Base-by-base conservation (phyloP, 2,113 vertebrate genomes). In the Nibea albiflora region DNA sequence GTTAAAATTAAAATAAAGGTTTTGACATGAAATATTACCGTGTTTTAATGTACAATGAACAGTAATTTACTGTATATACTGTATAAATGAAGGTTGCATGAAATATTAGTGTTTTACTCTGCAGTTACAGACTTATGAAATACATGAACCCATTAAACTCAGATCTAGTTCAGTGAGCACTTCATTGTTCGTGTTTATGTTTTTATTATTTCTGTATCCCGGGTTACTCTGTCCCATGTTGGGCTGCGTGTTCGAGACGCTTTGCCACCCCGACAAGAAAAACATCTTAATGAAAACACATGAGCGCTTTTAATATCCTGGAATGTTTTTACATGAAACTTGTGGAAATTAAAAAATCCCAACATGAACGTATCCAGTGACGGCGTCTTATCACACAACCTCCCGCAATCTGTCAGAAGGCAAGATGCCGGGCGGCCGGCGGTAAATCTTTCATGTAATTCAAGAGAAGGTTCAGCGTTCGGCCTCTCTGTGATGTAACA, bases 301-400 rank as follows among this genome's bases (percentile, higher is more conserved):
- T 4, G 47, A 24, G 60, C 12, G 11, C 46, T 26, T 58, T 58
- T 44, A 52, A 67, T 72, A 60, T 42, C 28, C 80, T 71, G 66
- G 66, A 77, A 72, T 78, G 73, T 72, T 77, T 83, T 71, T 14
- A n/a, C 9, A 44, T 26, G 15, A 39, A 58, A 58, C 4, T 2
- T 57, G 53, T 17, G 20, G 4, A 54, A 54, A 54, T n/a, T 4
- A 14, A 57, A 31, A 39, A 39, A 57, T 16, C 11, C 14, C 52
- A 58, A 26, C 42, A 28, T 16, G n/a, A 15, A 10, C 16, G n/a
- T 12, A 42, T 69, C 44, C 22, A 31, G 11, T 46, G 60, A 49
- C 1, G 2, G 24, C 24, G 2, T 64, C 50, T 62, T 17, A 72
- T 54, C 44, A 16, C 20, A 5, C 15, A 58, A 50, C 50, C 80